These are phyloP conservation scores for Loxodonta africana DNA, from an alignment of 2,113 vertebrate genomes.

Conservation along the genomic window DNA sequence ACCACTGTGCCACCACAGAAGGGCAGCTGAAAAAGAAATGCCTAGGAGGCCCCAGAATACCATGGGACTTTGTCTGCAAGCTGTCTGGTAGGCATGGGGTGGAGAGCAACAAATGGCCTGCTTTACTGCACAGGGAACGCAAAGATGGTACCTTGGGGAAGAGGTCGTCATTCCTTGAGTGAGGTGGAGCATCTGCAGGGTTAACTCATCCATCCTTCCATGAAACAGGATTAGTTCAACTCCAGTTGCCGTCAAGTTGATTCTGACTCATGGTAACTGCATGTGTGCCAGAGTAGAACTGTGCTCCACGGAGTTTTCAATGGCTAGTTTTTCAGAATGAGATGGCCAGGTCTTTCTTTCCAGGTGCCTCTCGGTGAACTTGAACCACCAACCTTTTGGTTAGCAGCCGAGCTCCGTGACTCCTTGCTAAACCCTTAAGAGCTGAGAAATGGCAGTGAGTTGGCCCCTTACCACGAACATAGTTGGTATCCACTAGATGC, in stretches of 20 bases:
- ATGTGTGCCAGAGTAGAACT: neutral
- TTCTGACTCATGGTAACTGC: neutral
- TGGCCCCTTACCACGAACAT: neutral
- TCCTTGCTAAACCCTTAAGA: neutral
- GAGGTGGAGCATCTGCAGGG: neutral
- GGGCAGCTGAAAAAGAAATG: neutral
- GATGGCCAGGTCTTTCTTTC: neutral
- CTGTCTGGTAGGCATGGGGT: neutral
- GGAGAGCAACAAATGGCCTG: accelerated
- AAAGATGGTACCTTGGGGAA: neutral
- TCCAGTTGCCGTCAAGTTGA: neutral
- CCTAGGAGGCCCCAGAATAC: neutral
- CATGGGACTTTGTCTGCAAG: neutral
- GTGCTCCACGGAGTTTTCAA: neutral
- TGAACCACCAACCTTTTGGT: neutral
- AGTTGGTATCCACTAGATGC: neutral
- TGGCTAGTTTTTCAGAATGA: neutral
- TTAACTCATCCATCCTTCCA: neutral
- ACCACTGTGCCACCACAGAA: too few relatives aligned
- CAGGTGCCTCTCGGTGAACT: neutral
- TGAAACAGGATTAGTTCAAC: neutral
- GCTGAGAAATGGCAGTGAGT: neutral
- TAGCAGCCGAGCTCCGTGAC: neutral
- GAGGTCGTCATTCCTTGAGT: neutral
- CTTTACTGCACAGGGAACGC: neutral